Evolutionary conservation across 2,113 vertebrate species (phyloP).

Genomic region (Uropsilus gracilis): DNA sequence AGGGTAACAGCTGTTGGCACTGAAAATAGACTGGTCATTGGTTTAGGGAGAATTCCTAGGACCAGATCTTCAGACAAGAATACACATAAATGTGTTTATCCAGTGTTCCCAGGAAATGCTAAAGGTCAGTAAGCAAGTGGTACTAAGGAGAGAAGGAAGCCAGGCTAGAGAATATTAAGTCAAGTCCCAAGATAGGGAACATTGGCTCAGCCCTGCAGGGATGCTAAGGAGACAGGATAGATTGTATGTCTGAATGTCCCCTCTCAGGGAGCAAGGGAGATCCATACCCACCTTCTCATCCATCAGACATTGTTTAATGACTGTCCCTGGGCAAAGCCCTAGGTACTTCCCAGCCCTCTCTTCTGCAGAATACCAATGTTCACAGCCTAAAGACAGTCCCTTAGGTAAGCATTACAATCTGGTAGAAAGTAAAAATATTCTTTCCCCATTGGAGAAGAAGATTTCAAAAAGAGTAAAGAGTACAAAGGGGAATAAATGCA

Average conservation of each 20-base stretch:
- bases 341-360: not conserved
- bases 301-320: not conserved
- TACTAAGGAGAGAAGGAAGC: not conserved
- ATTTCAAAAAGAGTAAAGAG: not conserved
- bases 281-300: not conserved
- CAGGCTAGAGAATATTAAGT: not conserved
- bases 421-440: not conserved
- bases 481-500: not conserved
- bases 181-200: not conserved
- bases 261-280: not conserved
- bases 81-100: not conserved
- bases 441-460: not conserved
- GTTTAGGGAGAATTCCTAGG: not conserved
- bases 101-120: not conserved
- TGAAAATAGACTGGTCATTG: not conserved
- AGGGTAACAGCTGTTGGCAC: not conserved
- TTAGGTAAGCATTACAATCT: not conserved
- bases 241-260: not conserved
- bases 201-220: not conserved
- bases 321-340: not conserved
- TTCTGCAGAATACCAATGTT: not conserved
- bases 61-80: not conserved
- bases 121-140: not conserved
- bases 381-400: not conserved
- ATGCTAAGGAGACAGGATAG: not conserved